These are phyloP conservation scores for Oxystoma pomonae DNA, from an alignment of 2,888 invertebrate genomes.

Conservation along the genomic window DNA sequence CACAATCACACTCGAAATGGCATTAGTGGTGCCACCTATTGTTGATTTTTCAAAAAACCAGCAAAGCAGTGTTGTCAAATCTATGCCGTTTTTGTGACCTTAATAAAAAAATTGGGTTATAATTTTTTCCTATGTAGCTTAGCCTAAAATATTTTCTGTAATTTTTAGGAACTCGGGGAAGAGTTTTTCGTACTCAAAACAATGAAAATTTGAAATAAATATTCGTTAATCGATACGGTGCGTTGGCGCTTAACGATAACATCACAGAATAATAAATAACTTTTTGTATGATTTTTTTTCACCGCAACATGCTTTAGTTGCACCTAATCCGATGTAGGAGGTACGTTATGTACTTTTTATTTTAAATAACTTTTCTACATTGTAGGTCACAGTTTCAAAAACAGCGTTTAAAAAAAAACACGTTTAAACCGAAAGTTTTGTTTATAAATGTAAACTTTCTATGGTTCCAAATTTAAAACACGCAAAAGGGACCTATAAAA, in stretches of 20 bases:
- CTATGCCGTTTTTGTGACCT: too few species aligned
- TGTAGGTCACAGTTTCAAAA: conserved; percentile 22
- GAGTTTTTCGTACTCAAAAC: neutral
- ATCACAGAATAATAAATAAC: conserved; percentile 40
- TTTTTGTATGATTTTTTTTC: neutral
- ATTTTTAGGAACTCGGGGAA: conserved; percentile 6
- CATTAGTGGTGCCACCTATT: too few species aligned
- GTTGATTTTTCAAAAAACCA: too few species aligned
- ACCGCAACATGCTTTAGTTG: conserved; percentile 23
- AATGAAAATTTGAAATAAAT: conserved; percentile 20
- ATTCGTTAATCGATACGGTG: conserved; percentile 43
- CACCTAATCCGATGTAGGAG: conserved; percentile 44
- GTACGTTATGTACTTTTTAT: conserved; percentile 35
- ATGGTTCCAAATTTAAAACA: conserved; percentile 24
- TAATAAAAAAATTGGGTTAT: too few species aligned
- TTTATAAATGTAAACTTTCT: conserved; percentile 14
- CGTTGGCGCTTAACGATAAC: conserved; percentile 47
- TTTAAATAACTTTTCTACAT: conserved; percentile 16
- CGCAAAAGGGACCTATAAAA: conserved; percentile 14
- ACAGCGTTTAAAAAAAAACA: neutral
- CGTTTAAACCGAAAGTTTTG: neutral
- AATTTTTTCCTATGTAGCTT: too few species aligned
- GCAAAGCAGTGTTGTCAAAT: too few species aligned
- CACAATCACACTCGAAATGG: too few species aligned
- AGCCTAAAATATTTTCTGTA: too few species aligned